phyloP scores from a whole-genome alignment of 1,140 invertebrate species.

The Ctenoplectra terminalis region DNA sequence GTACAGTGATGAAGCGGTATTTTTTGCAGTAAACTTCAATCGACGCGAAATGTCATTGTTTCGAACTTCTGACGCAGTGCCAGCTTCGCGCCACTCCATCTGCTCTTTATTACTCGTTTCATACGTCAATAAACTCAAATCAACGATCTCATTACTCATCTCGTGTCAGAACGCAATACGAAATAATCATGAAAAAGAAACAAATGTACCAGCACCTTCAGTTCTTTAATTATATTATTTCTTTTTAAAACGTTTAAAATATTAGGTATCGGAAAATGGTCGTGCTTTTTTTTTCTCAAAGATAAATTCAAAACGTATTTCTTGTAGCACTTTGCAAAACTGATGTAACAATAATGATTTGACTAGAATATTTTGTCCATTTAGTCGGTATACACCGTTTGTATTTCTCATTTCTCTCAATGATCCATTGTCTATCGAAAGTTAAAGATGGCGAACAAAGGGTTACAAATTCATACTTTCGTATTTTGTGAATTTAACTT shows the following conservation, averaged over 20 bases:
- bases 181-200: neutral
- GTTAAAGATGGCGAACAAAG: too few species aligned
- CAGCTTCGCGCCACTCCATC: neutral
- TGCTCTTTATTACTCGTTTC: constrained; percentile 13
- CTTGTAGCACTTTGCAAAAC: too few species aligned
- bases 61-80: neutral
- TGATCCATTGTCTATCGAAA: too few species aligned
- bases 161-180: neutral
- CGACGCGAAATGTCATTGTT: constrained; percentile 17
- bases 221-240: neutral
- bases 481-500: too few species aligned
- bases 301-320: too few species aligned
- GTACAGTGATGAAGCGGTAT: neutral
- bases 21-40: neutral
- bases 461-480: too few species aligned
- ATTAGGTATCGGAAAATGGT: neutral
- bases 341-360: too few species aligned
- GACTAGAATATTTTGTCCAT: too few species aligned
- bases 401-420: too few species aligned
- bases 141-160: constrained; percentile 24
- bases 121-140: constrained; percentile 22
- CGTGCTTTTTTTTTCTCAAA: too few species aligned
- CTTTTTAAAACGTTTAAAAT: neutral
- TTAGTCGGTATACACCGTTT: too few species aligned
- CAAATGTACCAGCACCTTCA: neutral